These are phyloP conservation scores for Platycercus adscitus DNA, from an alignment of 2,113 vertebrate species.

Conservation along the genomic window DNA sequence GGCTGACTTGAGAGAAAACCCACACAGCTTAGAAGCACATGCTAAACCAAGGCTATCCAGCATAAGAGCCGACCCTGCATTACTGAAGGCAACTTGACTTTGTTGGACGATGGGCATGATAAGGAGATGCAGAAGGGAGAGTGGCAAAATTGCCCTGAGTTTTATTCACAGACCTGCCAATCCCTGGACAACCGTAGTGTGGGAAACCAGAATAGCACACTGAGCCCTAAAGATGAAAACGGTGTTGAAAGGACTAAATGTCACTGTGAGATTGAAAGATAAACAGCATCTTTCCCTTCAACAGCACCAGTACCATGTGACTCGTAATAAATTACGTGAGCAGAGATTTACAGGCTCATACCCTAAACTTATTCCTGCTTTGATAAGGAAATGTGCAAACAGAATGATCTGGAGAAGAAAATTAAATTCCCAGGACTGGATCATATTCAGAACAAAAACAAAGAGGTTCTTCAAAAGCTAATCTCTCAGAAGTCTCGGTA, in stretches of 20 bases:
- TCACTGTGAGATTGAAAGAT: not conserved
- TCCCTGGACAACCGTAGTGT: not conserved
- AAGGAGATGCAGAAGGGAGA: not conserved
- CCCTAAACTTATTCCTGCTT: slow-evolving; percentile 27
- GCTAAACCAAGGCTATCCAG: not conserved
- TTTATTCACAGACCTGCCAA: not conserved
- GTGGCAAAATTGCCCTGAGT: not conserved
- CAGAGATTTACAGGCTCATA: slow-evolving; percentile 42
- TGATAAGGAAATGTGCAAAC: slow-evolving; percentile 54
- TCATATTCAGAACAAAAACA: slow-evolving; percentile 63
- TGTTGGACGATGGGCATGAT: fast-evolving
- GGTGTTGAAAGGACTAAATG: slow-evolving; percentile 1
- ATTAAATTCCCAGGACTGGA: slow-evolving; percentile 38
- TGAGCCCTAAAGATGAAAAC: not conserved
- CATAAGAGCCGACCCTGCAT: not conserved
- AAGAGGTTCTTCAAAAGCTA: slow-evolving; percentile 61
- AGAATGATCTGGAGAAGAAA: slow-evolving; percentile 34
- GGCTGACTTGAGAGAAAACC: not conserved
- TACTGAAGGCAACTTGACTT: not conserved
- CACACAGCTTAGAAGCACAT: not conserved
- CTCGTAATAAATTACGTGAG: slow-evolving; percentile 29
- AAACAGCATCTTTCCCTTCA: slow-evolving; percentile 10
- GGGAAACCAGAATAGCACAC: not conserved
- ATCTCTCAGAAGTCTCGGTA: slow-evolving; percentile 51
- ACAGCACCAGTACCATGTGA: not conserved